Evolutionary conservation across 2,797 vertebrate genomes (phyloP).

Genomic region (Chaunax sp.): DNA sequence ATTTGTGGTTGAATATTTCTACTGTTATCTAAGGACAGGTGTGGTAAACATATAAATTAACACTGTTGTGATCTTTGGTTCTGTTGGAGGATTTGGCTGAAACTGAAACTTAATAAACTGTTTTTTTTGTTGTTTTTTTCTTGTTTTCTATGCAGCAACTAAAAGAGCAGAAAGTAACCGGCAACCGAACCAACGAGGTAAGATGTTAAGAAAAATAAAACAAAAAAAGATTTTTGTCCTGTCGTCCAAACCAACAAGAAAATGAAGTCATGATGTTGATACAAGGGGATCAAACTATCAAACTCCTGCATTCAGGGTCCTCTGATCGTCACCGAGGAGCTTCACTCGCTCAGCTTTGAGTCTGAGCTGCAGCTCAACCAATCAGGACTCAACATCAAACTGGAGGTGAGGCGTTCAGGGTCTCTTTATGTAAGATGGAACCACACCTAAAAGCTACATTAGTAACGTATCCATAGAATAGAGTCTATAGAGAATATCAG

Average conservation of each 20-base stretch:
- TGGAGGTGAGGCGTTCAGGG: conserved; percentile 92
- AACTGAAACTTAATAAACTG: too few relatives aligned
- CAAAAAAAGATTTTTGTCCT: not conserved
- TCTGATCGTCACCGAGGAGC: conserved; percentile 76
- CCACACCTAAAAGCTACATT: too few relatives aligned
- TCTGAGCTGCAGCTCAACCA: conserved; percentile 89
- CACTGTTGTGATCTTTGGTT: too few relatives aligned
- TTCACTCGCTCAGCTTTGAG: conserved; percentile 75
- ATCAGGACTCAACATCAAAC: conserved; percentile 87
- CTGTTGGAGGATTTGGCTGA: too few relatives aligned
- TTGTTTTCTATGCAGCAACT: conserved; percentile 86
- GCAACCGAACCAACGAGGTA: conserved; percentile 94
- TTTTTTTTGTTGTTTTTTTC: not conserved
- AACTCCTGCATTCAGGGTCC: conserved; percentile 54
- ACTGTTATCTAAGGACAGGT: too few relatives aligned
- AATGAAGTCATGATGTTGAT: too few relatives aligned
- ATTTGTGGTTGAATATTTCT: too few relatives aligned
- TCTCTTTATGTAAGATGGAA: too few relatives aligned
- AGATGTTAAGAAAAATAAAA: conserved; percentile 34
- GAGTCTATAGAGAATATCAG: too few relatives aligned
- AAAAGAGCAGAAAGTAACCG: conserved; percentile 94
- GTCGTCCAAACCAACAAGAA: not conserved
- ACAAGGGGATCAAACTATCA: not conserved
- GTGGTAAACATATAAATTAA: too few relatives aligned
- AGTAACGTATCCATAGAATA: too few relatives aligned